phyloP scores from a whole-genome alignment of 1,140 invertebrate genomes.

The Bombyx mori region ASM3026992v2 NC_085126.1:1965001-1965500 shows the following conservation, averaged over 20 bases:
- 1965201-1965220: conserved; percentile 34
- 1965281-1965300: conserved; percentile 29
- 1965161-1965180: conserved; percentile 23
- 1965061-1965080: too few relatives aligned
- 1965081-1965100: too few relatives aligned
- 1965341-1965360: conserved; percentile 28
- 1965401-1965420: too few relatives aligned
- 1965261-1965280: conserved; percentile 47
- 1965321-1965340: conserved; percentile 45
- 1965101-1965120: not conserved
- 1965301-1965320: conserved; percentile 42
- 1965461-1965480: too few relatives aligned
- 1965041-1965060: too few relatives aligned
- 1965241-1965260: conserved; percentile 47
- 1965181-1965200: conserved; percentile 26
- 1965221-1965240: conserved; percentile 26
- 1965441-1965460: too few relatives aligned
- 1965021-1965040: too few relatives aligned
- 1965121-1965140: conserved; percentile 30
- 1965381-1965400: too few relatives aligned
- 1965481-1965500: too few relatives aligned
- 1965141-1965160: conserved; percentile 29
- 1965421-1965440: too few relatives aligned
- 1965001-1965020: too few relatives aligned
- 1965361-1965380: too few relatives aligned